Percentiles rank a stretch among this genome's conserved stretches.
Evolutionary conservation across 2,888 invertebrate genomes (phyloP).

Genomic region (Argyra leucocephala): DNA sequence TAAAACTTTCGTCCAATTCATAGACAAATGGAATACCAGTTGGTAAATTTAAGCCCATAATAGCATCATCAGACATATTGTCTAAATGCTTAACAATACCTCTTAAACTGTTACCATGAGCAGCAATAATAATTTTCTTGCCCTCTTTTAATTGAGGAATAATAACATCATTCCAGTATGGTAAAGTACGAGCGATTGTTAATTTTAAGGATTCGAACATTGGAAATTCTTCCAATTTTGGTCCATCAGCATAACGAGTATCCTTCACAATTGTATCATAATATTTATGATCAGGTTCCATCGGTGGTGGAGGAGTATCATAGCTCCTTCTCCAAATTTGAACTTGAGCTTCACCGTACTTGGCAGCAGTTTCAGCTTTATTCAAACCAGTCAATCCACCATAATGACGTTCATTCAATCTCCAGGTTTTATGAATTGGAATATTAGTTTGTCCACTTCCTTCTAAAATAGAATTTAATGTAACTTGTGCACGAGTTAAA

Average conservation of each 20-base stretch:
- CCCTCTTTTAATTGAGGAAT: conserved; percentile 65
- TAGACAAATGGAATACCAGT: conserved; percentile 77
- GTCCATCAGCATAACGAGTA: conserved; percentile 62
- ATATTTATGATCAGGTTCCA: conserved; percentile 69
- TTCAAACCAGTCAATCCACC: conserved; percentile 82
- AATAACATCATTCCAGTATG: conserved; percentile 83
- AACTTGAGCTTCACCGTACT: conserved; percentile 75
- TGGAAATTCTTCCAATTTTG: conserved; percentile 69
- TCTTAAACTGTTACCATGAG: conserved; percentile 79
- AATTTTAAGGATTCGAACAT: conserved; percentile 76
- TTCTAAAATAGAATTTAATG: conserved; percentile 58
- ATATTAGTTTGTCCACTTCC: conserved; percentile 60
- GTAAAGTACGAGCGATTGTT: conserved; percentile 72
- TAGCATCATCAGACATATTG: conserved; percentile 65
- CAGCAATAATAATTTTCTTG: conserved; percentile 73
- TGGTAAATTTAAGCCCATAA: conserved; percentile 69
- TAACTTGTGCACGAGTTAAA: conserved; percentile 69
- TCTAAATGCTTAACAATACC: conserved; percentile 85
- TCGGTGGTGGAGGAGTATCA: conserved; percentile 74
- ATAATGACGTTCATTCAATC: conserved; percentile 80
- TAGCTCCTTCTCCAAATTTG: conserved; percentile 82
- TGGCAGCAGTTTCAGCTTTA: conserved; percentile 77
- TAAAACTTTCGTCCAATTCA: conserved; percentile 64
- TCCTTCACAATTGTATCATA: conserved; percentile 70
- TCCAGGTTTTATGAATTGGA: conserved; percentile 67